Evolutionary conservation across 2,888 invertebrate genomes (phyloP).

Genomic region (Drosophila fulvimacula): DNA sequence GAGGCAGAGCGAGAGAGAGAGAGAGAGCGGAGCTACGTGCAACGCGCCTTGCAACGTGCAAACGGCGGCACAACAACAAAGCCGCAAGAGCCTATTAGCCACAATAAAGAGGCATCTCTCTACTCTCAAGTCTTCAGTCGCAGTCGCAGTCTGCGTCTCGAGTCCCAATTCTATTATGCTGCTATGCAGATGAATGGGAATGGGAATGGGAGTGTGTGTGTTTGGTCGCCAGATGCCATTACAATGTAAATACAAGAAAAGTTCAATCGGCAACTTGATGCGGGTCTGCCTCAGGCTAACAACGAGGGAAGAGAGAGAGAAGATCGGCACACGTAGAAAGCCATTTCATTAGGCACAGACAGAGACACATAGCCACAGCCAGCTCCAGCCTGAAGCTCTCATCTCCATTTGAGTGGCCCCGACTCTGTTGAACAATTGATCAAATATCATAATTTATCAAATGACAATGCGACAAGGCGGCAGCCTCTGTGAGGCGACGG

Average conservation of each 20-base stretch:
- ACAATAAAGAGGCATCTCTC: conserved; percentile 72
- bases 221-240: conserved; percentile 79
- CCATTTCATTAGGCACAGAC: conserved; percentile 62
- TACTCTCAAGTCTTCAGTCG: conserved; percentile 3
- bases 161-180: conserved; percentile 71
- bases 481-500: conserved; percentile 69
- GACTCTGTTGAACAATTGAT: conserved; percentile 77
- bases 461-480: conserved; percentile 74
- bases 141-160: conserved; percentile 25
- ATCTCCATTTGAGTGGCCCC: conserved; percentile 42
- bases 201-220: conserved; percentile 39
- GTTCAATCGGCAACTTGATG: conserved; percentile 75
- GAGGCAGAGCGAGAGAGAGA: background rate
- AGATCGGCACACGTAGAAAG: conserved; percentile 59
- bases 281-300: conserved; percentile 38
- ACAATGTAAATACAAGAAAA: conserved; percentile 79
- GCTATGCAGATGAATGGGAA: conserved; percentile 72
- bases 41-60: conserved; percentile 55
- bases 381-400: conserved; percentile 7
- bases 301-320: background rate
- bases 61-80: conserved; percentile 75
- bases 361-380: conserved; percentile 25
- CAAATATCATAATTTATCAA: conserved; percentile 82
- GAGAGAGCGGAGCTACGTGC: conserved; percentile 25
- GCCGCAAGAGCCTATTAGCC: conserved; percentile 75